Conservation (phyloP, 2,113 vertebrate species). For the Pavo muticus region DNA sequence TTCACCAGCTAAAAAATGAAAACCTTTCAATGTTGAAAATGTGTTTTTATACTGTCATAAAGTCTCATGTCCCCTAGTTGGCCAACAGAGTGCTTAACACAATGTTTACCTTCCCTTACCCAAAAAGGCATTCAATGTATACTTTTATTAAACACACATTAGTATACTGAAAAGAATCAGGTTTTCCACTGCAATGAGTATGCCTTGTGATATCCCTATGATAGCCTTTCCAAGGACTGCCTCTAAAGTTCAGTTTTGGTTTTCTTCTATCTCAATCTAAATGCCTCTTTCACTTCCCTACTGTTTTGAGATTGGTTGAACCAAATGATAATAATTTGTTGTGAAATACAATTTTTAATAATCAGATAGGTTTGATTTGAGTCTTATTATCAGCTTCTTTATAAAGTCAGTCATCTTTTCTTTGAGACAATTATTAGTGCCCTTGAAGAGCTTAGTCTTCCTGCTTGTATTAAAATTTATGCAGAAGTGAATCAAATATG, state of each 20-base stretch:
- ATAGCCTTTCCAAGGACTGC: neutral
- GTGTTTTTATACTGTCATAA: neutral
- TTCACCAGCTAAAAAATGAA: neutral
- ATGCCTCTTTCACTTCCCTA: neutral
- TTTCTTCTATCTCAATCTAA: neutral
- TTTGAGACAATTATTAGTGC: neutral
- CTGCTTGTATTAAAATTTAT: neutral
- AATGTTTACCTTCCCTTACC: neutral
- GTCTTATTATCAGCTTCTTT: neutral
- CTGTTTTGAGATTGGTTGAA: neutral
- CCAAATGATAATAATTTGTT: neutral
- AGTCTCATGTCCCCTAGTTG: neutral
- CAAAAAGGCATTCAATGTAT: neutral
- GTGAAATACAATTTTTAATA: neutral
- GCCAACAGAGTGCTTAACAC: neutral
- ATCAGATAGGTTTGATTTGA: neutral
- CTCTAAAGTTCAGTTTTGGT: neutral
- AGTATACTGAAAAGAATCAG: neutral
- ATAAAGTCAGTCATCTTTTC: accelerated
- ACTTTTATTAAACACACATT: neutral
- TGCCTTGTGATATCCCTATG: neutral
- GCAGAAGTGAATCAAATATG: neutral
- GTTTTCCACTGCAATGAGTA: neutral
- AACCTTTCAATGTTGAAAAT: neutral
- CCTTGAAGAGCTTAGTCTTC: neutral